These are phyloP conservation scores for Galeopterus variegatus DNA, from an alignment of 2,113 vertebrate species.

Conservation along the genomic window DNA sequence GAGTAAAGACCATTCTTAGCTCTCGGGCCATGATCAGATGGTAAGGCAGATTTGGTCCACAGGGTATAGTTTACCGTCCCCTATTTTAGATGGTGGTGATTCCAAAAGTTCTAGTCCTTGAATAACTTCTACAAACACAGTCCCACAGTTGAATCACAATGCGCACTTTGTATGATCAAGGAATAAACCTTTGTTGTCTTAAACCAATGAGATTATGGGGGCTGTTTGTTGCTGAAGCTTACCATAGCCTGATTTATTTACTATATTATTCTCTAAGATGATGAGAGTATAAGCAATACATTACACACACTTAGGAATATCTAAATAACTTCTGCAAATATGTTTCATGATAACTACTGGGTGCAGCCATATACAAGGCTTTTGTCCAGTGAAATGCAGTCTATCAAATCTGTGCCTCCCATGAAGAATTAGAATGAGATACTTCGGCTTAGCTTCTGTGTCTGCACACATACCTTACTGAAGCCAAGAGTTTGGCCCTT, in stretches of 20 bases:
- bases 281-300: slow-evolving; percentile 37
- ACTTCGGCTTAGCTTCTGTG: slow-evolving; percentile 69
- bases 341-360: slow-evolving; percentile 65
- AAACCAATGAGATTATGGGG: background rate
- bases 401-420: slow-evolving; percentile 56
- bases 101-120: background rate
- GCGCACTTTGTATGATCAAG: background rate
- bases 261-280: slow-evolving; percentile 18
- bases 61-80: background rate
- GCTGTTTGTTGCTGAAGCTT: background rate
- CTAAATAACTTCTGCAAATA: slow-evolving; percentile 73
- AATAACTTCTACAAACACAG: background rate
- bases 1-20: background rate
- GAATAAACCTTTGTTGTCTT: background rate
- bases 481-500: slow-evolving; percentile 79
- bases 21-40: background rate
- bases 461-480: slow-evolving; percentile 50
- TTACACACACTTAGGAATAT: slow-evolving; percentile 24
- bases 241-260: background rate
- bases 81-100: background rate
- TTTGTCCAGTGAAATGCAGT: slow-evolving; percentile 65
- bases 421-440: slow-evolving; percentile 75
- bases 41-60: background rate
- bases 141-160: background rate
- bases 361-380: slow-evolving; percentile 67